phyloP scores from a whole-genome alignment of 2,113 vertebrate genomes.

The Gymnarchus niloticus region DNA sequence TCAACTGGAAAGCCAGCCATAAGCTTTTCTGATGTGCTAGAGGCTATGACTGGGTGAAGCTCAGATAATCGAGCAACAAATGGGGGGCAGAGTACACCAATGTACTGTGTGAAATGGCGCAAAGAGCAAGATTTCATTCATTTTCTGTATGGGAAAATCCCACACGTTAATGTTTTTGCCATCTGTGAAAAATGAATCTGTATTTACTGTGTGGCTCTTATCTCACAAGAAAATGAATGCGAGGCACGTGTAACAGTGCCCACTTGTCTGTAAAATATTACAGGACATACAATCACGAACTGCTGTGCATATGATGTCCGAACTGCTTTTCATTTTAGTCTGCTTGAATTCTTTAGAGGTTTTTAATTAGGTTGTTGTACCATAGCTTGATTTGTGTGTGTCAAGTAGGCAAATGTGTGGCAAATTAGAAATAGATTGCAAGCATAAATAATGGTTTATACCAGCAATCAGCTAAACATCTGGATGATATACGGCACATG shows the following conservation, averaged over 20 bases:
- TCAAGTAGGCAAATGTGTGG: neutral
- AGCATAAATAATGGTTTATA: slow-evolving; percentile 15
- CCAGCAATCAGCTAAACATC: neutral
- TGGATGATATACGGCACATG: neutral
- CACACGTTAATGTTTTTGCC: too few species aligned
- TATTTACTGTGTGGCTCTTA: too few species aligned
- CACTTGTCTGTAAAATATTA: neutral
- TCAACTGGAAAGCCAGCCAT: too few species aligned
- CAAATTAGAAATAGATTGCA: slow-evolving; percentile 21
- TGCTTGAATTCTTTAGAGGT: neutral
- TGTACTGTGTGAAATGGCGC: too few species aligned
- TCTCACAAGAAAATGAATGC: neutral
- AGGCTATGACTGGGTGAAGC: too few species aligned
- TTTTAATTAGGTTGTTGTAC: slow-evolving; percentile 10
- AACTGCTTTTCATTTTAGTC: neutral
- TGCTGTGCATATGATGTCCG: neutral
- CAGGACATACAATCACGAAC: neutral
- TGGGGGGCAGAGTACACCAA: too few species aligned
- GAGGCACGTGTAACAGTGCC: neutral
- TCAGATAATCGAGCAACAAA: too few species aligned
- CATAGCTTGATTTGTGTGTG: slow-evolving; percentile 3
- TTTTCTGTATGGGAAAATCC: too few species aligned
- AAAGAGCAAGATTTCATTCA: too few species aligned
- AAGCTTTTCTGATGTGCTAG: too few species aligned
- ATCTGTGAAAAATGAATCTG: too few species aligned